These are phyloP conservation scores for Conus ventricosus DNA, from an alignment of 1,140 invertebrate genomes.

Conservation along the genomic window DNA sequence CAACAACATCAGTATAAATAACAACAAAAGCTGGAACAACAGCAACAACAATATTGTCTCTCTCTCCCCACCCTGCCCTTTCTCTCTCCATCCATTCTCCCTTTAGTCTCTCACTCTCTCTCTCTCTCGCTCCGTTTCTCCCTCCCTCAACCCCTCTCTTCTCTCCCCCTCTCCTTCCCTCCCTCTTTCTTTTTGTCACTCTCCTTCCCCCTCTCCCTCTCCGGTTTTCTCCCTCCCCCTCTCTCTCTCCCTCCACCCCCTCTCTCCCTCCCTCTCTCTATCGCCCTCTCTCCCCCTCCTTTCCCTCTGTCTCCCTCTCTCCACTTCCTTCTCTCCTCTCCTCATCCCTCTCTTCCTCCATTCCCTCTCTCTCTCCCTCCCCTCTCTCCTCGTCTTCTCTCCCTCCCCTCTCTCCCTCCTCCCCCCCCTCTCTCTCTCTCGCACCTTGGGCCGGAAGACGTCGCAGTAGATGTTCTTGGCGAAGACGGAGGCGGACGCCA, in stretches of 20 bases:
- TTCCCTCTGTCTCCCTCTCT: not conserved
- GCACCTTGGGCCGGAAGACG: conserved; percentile 91
- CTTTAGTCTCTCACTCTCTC: not conserved
- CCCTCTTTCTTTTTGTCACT: not conserved
- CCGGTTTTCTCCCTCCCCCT: no score
- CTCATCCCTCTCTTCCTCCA: not conserved
- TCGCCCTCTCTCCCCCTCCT: not conserved
- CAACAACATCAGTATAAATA: no score
- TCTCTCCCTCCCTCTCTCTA: not conserved
- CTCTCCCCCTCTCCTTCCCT: not conserved
- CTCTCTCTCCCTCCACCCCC: not conserved
- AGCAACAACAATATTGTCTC: not conserved
- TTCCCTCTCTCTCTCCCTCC: not conserved
- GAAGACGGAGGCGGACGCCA: conserved; percentile 98
- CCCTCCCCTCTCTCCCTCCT: not conserved
- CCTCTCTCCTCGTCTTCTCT: not conserved
- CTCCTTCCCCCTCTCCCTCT: not conserved
- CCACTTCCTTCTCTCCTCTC: not conserved
- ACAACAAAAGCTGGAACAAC: no score
- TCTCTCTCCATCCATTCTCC: not conserved
- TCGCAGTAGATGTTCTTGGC: conserved; percentile 97
- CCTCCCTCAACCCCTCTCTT: not conserved
- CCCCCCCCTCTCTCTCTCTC: not conserved
- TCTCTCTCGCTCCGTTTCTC: not conserved
- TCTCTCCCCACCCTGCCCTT: no score